Evolutionary conservation across 1,140 invertebrate species (phyloP).

Genomic region (Drosophila navojoa): DNA sequence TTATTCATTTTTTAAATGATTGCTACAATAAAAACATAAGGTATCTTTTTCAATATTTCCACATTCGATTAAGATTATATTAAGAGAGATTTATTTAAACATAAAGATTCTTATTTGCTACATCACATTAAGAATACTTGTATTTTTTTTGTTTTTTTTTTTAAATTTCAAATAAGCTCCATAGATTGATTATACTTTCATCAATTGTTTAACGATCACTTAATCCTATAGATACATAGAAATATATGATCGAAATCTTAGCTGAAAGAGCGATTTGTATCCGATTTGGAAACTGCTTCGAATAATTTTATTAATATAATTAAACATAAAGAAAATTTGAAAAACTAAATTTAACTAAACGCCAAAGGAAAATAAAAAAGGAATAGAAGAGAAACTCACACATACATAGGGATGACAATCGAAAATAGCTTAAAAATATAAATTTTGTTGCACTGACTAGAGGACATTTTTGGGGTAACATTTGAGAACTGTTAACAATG

Average conservation of each 20-base stretch:
- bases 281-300: slow-evolving; percentile 3
- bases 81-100: neutral
- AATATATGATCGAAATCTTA: too few relatives aligned
- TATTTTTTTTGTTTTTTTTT: neutral
- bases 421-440: slow-evolving; percentile 14
- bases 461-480: slow-evolving; percentile 21
- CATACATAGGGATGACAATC: slow-evolving; percentile 3
- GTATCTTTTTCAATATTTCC: too few relatives aligned
- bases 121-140: neutral
- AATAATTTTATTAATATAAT: slow-evolving; percentile 27
- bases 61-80: too few relatives aligned
- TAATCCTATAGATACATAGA: too few relatives aligned
- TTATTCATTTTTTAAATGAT: too few relatives aligned
- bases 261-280: neutral
- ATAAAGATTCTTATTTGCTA: neutral
- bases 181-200: too few relatives aligned
- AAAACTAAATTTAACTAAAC: slow-evolving; percentile 30
- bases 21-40: too few relatives aligned
- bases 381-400: slow-evolving; percentile 23
- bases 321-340: slow-evolving; percentile 30
- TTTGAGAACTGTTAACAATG: slow-evolving; percentile 44
- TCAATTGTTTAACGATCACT: too few relatives aligned
- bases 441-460: slow-evolving; percentile 61
- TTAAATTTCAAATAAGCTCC: neutral
- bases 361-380: slow-evolving; percentile 20